Evolutionary conservation across 2,113 vertebrate species (phyloP).

Genomic region (Eretmochelys imbricata): DNA sequence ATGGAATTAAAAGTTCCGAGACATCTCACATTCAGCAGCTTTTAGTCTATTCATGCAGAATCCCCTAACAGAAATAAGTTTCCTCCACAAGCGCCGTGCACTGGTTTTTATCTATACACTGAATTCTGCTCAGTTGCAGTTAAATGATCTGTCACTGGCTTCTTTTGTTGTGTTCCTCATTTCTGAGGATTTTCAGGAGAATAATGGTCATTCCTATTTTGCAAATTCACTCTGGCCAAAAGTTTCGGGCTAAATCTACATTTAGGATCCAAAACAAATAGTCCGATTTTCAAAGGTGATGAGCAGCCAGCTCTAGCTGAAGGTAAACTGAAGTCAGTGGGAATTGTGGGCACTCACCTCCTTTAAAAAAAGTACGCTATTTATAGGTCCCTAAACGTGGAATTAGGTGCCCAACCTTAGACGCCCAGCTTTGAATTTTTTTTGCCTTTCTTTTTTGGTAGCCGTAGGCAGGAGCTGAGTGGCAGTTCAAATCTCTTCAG

Average conservation of each 20-base stretch:
- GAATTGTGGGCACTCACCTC: background rate
- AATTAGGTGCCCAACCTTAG: background rate
- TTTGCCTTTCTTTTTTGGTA: background rate
- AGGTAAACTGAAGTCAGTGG: background rate
- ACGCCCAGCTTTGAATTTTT: no score
- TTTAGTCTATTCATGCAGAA: conserved; percentile 1
- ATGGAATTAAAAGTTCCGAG: conserved; percentile 6
- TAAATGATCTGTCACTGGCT: conserved; percentile 36
- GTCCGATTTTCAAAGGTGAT: background rate
- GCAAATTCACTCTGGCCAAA: background rate
- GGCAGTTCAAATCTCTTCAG: conserved; percentile 18
- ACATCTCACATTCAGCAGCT: conserved; percentile 26
- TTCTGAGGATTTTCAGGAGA: conserved; percentile 1
- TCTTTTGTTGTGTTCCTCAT: conserved; percentile 31
- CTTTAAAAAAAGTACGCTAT: background rate
- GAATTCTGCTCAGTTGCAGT: background rate
- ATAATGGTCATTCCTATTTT: background rate
- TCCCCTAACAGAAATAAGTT: conserved; percentile 28
- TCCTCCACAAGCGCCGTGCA: background rate
- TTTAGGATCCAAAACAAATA: background rate
- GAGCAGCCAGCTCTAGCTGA: background rate
- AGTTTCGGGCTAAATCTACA: background rate
- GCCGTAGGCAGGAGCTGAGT: conserved; percentile 3
- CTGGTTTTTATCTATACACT: conserved; percentile 22
- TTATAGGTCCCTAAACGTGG: conserved; percentile 17